Base-by-base conservation (phyloP, 2,113 vertebrate genomes). In the Proteles cristata region DNA sequence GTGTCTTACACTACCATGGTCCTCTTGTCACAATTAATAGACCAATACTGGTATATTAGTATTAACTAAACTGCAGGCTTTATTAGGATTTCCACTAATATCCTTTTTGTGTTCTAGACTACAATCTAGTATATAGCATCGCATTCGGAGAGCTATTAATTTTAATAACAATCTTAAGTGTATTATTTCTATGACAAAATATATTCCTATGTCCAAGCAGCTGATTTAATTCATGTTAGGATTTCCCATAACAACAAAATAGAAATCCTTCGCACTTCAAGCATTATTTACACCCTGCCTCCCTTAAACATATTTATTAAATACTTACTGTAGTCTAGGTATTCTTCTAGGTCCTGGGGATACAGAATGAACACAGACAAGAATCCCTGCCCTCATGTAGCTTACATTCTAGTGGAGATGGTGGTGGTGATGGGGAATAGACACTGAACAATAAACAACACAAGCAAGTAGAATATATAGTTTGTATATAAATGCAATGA, bases 161-260 rank as follows among this genome's bases (percentile, higher is more conserved):
- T 71, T 71, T 33, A 48, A 77, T 69, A 81, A 11, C 4, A 73
- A 90, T 33, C 26, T 88, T 95, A 48, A 61, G 19, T 61, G 39
- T 50, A 76, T 63, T 53, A 63, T 88, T 85, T 97, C 48, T 96
- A 48, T 80, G 74, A 88, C 43, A 90, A 95, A 94, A 87, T 53
- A 71, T 66, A 77, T 65, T n/a, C 17, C 25, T 73, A 71, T 87
- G 83, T 86, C 65, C 28, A 96, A 61, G 25, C 33, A 95, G 82
- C 45, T 76, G 17, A 95, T 77, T 77, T 45, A 53, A 61, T 95
- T 50, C 7, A 66, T 71, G 83, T 91, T n/a, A 88, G 48, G 77
- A 61, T 87, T 90, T 93, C 3, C 55, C 31, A 58, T 85, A 33
- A 8, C 86, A 31, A 85, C 55, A 88, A 96, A 88, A 71, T 2